These are phyloP conservation scores for Phocoena sinus DNA, from an alignment of 2,113 vertebrate genomes.

Conservation along the genomic window DNA sequence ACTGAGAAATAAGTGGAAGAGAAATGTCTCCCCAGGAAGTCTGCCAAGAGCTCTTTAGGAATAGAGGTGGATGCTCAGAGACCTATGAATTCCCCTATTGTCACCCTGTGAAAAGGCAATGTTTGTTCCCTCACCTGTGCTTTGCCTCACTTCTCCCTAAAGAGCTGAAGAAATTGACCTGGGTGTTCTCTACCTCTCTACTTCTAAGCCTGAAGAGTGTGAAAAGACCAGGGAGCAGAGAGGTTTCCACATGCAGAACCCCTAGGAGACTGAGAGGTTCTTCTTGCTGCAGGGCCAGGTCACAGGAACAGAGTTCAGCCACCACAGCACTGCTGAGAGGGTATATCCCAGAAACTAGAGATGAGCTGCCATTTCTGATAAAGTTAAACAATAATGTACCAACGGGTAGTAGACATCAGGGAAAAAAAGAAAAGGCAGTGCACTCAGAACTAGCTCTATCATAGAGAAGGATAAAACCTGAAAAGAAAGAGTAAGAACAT, in stretches of 20 bases:
- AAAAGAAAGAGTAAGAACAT: neutral
- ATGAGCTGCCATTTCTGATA: neutral
- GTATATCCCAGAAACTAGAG: neutral
- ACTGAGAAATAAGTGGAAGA: neutral
- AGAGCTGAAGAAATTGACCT: neutral
- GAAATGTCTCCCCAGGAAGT: neutral
- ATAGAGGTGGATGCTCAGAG: neutral
- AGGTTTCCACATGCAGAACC: neutral
- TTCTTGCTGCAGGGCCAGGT: fast-evolving
- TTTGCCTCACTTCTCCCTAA: neutral
- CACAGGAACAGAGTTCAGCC: neutral
- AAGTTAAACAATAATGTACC: neutral
- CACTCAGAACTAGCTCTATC: neutral
- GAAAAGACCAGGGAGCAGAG: neutral
- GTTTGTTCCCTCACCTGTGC: neutral
- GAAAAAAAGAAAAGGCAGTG: neutral
- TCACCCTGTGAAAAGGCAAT: neutral
- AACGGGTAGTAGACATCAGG: fast-evolving
- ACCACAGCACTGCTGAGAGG: neutral
- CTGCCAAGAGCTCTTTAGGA: neutral
- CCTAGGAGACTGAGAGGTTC: no score
- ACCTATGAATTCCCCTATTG: fast-evolving
- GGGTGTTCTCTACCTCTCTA: neutral
- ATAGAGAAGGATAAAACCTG: neutral
- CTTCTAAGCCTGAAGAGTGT: neutral